Evolutionary conservation across 2,797 vertebrate genomes (phyloP), one percentile per base, ranked within the genome.

Genomic region (Ceryle rudis): DNA sequence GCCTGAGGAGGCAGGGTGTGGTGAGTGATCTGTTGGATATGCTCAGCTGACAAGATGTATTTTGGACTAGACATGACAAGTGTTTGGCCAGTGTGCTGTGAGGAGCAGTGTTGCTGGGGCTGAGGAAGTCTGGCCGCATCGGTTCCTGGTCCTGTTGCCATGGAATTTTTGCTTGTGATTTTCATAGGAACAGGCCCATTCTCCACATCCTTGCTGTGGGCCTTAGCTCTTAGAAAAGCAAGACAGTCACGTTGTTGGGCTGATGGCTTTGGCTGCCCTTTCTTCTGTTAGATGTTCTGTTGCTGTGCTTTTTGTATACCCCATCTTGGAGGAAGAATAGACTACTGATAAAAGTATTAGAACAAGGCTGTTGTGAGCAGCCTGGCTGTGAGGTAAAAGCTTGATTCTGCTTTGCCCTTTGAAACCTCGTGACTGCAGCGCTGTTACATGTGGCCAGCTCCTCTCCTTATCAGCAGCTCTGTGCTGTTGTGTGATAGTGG

Each of bases 391-490:
- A 49, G 42, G 73, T 66, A 61, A 88, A 61, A 88, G 42, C 66
- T 83, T 25, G 10, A 5, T 66, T 84, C 79, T 72, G 23, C 62
- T 88, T 84, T 95, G 86, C 90, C 80, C 77, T 91, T 96, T 93
- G 83, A 70, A 94, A 79, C 58, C 69, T 86, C 0, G 1, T 90
- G 90, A 64, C 55, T 81, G 64, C 35, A 81, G 23, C 71, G 71
- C 25, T 79, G 35, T 70, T 89, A 65, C 2, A 0, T n/a, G 54
- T 39, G 60, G 70, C 73, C 82, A 89, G 1, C 51, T 75, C 82
- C 55, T 60, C 52, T 94, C 37, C 77, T 96, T 96, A 96, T 86
- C 94, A 73, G 82, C 80, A 55, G 46, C 67, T 70, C 0, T 0
- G 77, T 89, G 70, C 51, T 84, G 31, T 70, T 73, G 16, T 0